Percentiles rank a stretch among this genome's conserved stretches.
phyloP scores from a whole-genome alignment of 2,888 invertebrate species.

The Tachystola acroxantha region DNA sequence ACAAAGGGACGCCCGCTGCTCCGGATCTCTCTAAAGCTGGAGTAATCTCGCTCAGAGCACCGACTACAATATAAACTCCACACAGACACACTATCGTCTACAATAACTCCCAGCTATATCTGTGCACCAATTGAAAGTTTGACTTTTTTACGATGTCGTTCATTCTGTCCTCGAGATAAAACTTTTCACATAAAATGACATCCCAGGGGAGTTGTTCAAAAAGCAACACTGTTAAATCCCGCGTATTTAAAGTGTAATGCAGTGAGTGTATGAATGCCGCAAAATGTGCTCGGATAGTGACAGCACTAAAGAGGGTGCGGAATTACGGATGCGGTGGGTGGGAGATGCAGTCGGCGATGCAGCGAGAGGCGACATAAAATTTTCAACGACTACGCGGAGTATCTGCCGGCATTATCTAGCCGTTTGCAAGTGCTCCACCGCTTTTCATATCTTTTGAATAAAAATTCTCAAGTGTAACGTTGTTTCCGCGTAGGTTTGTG shows the following conservation, averaged over 20 bases:
- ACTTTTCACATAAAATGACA: neutral
- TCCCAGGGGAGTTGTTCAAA: neutral
- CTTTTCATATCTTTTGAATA: slow-evolving; percentile 67
- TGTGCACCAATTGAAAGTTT: slow-evolving; percentile 4
- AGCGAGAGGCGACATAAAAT: slow-evolving; percentile 69
- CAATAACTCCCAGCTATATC: neutral
- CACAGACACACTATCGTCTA: slow-evolving; percentile 1
- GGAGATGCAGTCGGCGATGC: slow-evolving; percentile 55
- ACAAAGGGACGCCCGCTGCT: slow-evolving; percentile 43
- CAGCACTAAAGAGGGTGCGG: slow-evolving; percentile 36
- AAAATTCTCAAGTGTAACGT: slow-evolving; percentile 52
- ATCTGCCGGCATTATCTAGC: slow-evolving; percentile 71
- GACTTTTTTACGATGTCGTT: neutral
- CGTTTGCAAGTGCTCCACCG: slow-evolving; percentile 62
- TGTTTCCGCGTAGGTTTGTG: slow-evolving; percentile 31
- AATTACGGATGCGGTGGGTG: slow-evolving; percentile 42
- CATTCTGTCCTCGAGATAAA: neutral
- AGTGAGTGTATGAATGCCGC: slow-evolving; percentile 17
- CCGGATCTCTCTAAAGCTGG: slow-evolving; percentile 42
- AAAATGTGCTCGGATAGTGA: slow-evolving; percentile 29
- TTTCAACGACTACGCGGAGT: slow-evolving; percentile 68
- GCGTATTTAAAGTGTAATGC: slow-evolving; percentile 3
- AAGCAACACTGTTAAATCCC: neutral
- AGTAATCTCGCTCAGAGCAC: slow-evolving; percentile 41
- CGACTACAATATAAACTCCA: slow-evolving; percentile 31